Evolutionary conservation across 2,797 vertebrate genomes (phyloP), one percentile per base, ranked within the genome.

Genomic region (Cyprinella venusta): DNA sequence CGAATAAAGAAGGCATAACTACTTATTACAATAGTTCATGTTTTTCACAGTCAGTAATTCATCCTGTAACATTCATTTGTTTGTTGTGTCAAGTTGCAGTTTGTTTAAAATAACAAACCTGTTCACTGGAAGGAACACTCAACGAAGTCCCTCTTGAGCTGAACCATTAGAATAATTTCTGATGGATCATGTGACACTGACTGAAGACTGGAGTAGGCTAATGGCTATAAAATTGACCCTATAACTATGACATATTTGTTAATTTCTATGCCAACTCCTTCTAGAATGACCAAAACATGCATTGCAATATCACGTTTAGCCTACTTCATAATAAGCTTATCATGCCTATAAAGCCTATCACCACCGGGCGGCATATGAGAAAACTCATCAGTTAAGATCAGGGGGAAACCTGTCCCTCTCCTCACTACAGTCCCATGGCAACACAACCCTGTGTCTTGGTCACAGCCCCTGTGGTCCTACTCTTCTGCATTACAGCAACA

Each of bases 401-500:
- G 52, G 65, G 56, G 38, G 45, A 79, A 80, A 80, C 52, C 75
- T 86, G 83, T 80, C 84, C 70, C 85, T 77, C 76, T 78, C 85
- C 76, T 87, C 84, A 78, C 75, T 76, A 82, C 86, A 52, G 80
- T 56, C 84, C 81, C 84, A 86, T 87, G 69, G 81, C 82, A 86
- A 85, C 90, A 72, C 88, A 83, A 80, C 89, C 87, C 83, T 45
- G 24, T 81, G 77, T 12, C 77, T 84, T 24, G 63, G 84, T 69
- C 85, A 81, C 77, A 87, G 80, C 87, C 81, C 85, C 78, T 80
- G 79, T 83, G 83, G 85, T 83, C 89, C 80, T 56, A 61, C 68
- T 42, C 61, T 85, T 88, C 89, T 89, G 90, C 90, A 92, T 86
- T 88, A 90, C 87, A 83, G 84, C 74, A 80, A 84, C 85, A 88